These are phyloP conservation scores for Apotomis capreana DNA, from an alignment of 2,888 invertebrate species.

Conservation along the genomic window DNA sequence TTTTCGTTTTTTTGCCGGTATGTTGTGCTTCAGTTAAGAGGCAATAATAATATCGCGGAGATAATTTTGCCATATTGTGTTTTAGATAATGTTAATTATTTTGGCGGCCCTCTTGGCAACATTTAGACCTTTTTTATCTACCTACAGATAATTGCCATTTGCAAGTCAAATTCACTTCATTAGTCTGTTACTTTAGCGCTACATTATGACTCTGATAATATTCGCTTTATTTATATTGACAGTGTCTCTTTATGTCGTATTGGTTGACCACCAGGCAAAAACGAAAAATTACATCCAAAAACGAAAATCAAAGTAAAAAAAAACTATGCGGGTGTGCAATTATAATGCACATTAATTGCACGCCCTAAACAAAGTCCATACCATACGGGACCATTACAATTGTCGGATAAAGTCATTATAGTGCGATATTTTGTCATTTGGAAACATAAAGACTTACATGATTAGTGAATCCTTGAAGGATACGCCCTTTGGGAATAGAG, in stretches of 20 bases:
- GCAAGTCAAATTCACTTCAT: not conserved
- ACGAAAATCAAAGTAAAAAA: constrained; percentile 33
- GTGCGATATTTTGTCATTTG: not conserved
- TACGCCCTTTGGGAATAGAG: constrained; percentile 9
- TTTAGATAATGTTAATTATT: not conserved
- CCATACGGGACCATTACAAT: constrained; percentile 36
- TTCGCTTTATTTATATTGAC: too few relatives aligned
- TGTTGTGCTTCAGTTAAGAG: constrained; percentile 13
- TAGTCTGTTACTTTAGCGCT: not conserved
- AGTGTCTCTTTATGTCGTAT: not conserved
- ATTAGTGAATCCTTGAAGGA: not conserved
- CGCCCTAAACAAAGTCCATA: constrained; percentile 38
- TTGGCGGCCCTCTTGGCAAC: too few relatives aligned
- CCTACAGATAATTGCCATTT: not conserved
- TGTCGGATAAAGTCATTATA: constrained; percentile 36
- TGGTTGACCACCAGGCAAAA: not conserved
- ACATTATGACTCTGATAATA: too few relatives aligned
- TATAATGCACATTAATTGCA: constrained; percentile 36
- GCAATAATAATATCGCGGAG: constrained; percentile 3
- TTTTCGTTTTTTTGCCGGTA: not conserved
- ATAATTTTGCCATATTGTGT: not conserved
- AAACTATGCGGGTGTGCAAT: constrained; percentile 37
- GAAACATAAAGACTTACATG: not conserved
- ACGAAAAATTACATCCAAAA: not conserved
- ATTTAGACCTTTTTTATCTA: not conserved